Evolutionary conservation across 2,113 vertebrate genomes (phyloP), one percentile per base, ranked within the genome.

Genomic region (Silurus asotus): DNA sequence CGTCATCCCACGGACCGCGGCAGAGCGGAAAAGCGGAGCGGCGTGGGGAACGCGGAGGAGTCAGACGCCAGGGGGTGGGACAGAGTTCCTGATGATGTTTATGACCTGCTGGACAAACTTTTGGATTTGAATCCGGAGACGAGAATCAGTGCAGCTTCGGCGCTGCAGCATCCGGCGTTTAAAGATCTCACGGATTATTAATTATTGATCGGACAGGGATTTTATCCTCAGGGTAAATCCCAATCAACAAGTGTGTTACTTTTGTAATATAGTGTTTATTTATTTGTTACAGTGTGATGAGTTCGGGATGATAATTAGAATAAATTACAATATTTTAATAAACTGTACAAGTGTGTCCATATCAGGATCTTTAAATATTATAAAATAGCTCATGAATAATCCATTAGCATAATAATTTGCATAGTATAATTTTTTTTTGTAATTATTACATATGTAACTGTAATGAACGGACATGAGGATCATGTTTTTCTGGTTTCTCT

Each of bases 101-200:
- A 98, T 17, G 92, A 98, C 86, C 95, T 99, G n/a, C 95, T 99
- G 79, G 97, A 99, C 92, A 96, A 92, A 89, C 94, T 99, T 67
- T 92, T 99, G 70, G 98, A 99, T 92, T 93, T 99, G 88, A 98
- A 98, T 91, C 98, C 98, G 17, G 94, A 92, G 69, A 97, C 96
- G 74, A 96, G 98, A 93, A 96, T 98, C 93, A 97, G 96, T 76
- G 98, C 98, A 9, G 93, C 93, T 85, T 90, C 92, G 77, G 97
- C 97, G 8, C 92, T 99, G 80, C 87, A 91, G 86, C 98, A 99
- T 88, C 95, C 96, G 0, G 94, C 98, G 87, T 99, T 99, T 93
- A 94, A 92, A 90, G 95, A 92, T 75, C 84, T 94, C 86, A 90
- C 56, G 89, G 25, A 15, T 58, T 37, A 80, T 28, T 23, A 20